Evolutionary conservation across 2,797 vertebrate genomes (phyloP), one percentile per base, ranked within the genome.

Genomic region (Megaceryle alcyon): DNA sequence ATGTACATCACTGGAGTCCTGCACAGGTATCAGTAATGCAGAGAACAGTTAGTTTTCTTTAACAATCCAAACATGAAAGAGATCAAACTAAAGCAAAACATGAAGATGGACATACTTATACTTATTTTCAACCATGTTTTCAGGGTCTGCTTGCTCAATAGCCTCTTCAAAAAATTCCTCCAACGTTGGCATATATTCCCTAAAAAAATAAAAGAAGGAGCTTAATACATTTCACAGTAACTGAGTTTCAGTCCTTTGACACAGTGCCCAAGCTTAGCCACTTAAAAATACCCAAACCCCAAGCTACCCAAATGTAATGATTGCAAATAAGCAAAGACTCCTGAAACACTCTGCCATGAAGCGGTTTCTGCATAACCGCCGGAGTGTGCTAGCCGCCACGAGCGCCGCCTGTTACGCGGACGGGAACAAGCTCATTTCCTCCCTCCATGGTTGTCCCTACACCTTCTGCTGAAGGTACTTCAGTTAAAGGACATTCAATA

Each of bases 161-260:
- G 99, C 99, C 97, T 99, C 99, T 48, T 99, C 98, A 90, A 99
- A 99, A 96, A 99, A 99, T 56, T 99, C 99, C 66, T 99, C 99
- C 96, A 99, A 94, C 0, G 99, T 99, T 11, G 99, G 99, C 99
- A 99, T 99, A 88, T 99, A 99, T 96, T 99, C 99, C 97, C 99
- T 99, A 93, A 29, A 77, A 77, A 76, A 69, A 94, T 57, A 90
- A 60, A 96, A 84, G 18, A 59, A 26, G 31, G 10, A 76, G 8
- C 12, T 85, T 73, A 78, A 82, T 21, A 71, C 10, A 26, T 23
- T 25, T 82, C 39, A 61, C 7, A 26, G 66, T 1, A 76, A 8
- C 26, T 22, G 44, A 6, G 1, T 66, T 77, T 63, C 46, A 41
- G 37, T 28, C 66, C 33, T 46, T 76, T 70, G 48, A 53, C 14